These are phyloP conservation scores for Eupithecia dodoneata DNA, from an alignment of 2,888 invertebrate species.

Conservation along the genomic window DNA sequence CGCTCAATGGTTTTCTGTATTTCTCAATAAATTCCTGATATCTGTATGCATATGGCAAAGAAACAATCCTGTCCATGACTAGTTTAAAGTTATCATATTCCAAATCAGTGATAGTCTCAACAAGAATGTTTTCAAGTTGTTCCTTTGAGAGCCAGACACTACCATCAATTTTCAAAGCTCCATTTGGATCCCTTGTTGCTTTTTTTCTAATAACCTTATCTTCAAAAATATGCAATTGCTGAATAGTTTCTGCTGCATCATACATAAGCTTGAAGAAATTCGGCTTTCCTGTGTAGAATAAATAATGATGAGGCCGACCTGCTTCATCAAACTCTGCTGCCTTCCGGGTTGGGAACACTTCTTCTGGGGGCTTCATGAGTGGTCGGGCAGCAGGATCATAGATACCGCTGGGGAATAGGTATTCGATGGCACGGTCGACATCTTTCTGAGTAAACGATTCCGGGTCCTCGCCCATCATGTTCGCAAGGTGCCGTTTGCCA, in stretches of 20 bases:
- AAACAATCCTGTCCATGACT: conserved; percentile 88
- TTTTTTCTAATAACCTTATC: conserved; percentile 88
- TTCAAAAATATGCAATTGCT: conserved; percentile 87
- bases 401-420: conserved; percentile 98
- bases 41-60: conserved; percentile 89
- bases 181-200: conserved; percentile 84
- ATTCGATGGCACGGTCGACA: conserved; percentile 94
- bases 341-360: conserved; percentile 92
- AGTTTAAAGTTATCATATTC: conserved; percentile 89
- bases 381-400: conserved; percentile 94
- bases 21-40: conserved; percentile 89
- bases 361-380: conserved; percentile 94
- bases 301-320: conserved; percentile 94
- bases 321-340: conserved; percentile 95
- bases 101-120: conserved; percentile 87
- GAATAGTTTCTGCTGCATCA: conserved; percentile 89
- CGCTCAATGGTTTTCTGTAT: conserved; percentile 85
- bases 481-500: conserved; percentile 97
- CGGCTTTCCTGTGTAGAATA: conserved; percentile 96
- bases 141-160: conserved; percentile 87
- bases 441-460: conserved; percentile 94
- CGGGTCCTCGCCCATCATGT: conserved; percentile 98
- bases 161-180: conserved; percentile 71
- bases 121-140: conserved; percentile 85
- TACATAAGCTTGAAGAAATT: conserved; percentile 93